Percentiles rank a stretch among this genome's conserved stretches.
These are phyloP conservation scores for Altica lythri DNA, from an alignment of 2,888 invertebrate species.

Conservation along the genomic window DNA sequence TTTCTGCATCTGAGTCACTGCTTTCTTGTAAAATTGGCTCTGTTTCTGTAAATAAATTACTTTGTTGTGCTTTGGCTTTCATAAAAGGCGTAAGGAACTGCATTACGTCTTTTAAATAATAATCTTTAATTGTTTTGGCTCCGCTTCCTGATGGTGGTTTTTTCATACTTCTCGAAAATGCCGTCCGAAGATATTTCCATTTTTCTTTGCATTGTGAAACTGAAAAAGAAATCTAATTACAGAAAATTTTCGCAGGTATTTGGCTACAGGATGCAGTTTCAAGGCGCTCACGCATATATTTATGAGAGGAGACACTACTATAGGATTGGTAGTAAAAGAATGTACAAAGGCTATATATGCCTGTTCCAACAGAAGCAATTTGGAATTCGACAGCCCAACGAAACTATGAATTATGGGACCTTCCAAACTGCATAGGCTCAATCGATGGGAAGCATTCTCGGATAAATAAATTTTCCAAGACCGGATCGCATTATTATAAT, in stretches of 20 bases:
- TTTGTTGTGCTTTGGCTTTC: conserved; percentile 25
- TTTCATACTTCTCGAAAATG: conserved; percentile 18
- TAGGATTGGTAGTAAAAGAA: conserved; percentile 10
- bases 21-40: conserved; percentile 12
- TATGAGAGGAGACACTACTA: conserved; percentile 17
- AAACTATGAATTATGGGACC: conserved; percentile 14
- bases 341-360: conserved; percentile 12
- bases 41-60: conserved; percentile 26
- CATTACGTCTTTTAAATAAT: conserved; percentile 24
- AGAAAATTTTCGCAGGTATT: conserved; percentile 15
- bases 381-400: conserved; percentile 16
- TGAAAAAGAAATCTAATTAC: conserved; percentile 17
- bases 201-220: conserved; percentile 22
- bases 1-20: conserved; percentile 10
- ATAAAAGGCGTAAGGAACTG: conserved; percentile 25
- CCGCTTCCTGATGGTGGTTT: conserved; percentile 22
- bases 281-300: conserved; percentile 5
- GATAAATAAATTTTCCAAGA: conserved; percentile 1
- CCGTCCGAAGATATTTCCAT: conserved; percentile 24
- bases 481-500: conserved; percentile 12
- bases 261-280: conserved; percentile 9
- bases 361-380: conserved; percentile 14
- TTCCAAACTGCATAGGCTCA: conserved; percentile 18
- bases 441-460: no score
- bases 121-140: conserved; percentile 23